Evolutionary conservation across 2,797 vertebrate genomes (phyloP).

Genomic region (Acanthurus leucopareius): DNA sequence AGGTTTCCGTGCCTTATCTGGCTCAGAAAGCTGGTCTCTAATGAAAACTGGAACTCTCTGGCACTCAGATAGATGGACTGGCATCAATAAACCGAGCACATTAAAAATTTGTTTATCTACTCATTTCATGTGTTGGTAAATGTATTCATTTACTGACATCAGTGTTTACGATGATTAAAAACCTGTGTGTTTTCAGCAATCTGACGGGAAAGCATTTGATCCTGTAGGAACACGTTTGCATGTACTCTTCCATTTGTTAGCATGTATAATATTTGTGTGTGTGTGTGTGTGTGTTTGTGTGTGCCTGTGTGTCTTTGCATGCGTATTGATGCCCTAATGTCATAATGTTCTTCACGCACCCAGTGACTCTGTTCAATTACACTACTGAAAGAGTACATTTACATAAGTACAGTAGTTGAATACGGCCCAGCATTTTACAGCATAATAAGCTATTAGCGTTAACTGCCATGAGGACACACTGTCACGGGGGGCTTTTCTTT

Average conservation of each 20-base stretch:
- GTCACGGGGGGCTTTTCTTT: conserved; percentile 40
- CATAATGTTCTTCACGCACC: conserved; percentile 65
- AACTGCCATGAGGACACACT: conserved; percentile 45
- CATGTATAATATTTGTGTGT: conserved; percentile 1
- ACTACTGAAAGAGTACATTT: conserved; percentile 58
- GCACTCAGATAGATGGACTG: conserved; percentile 28
- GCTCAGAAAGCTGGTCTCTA: conserved; percentile 23
- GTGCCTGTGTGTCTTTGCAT: background rate
- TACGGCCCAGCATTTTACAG: conserved; percentile 50
- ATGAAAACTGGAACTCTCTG: conserved; percentile 28
- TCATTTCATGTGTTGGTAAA: conserved; percentile 21
- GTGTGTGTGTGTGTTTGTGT: conserved; percentile 12
- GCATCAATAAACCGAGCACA: conserved; percentile 47
- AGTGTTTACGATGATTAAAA: conserved; percentile 28
- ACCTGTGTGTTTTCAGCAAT: conserved; percentile 26
- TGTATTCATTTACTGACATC: conserved; percentile 19
- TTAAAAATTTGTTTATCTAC: conserved; percentile 19
- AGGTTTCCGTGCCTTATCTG: conserved; percentile 12
- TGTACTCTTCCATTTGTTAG: conserved; percentile 24
- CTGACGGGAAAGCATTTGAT: conserved; percentile 22
- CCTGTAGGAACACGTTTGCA: conserved; percentile 26
- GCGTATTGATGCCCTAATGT: conserved; percentile 56
- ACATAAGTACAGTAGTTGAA: conserved; percentile 59
- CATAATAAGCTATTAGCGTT: conserved; percentile 73
- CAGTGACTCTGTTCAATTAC: conserved; percentile 61